Evolutionary conservation across 1,140 invertebrate genomes (phyloP).

Genomic region (Drosophila burlai): DNA sequence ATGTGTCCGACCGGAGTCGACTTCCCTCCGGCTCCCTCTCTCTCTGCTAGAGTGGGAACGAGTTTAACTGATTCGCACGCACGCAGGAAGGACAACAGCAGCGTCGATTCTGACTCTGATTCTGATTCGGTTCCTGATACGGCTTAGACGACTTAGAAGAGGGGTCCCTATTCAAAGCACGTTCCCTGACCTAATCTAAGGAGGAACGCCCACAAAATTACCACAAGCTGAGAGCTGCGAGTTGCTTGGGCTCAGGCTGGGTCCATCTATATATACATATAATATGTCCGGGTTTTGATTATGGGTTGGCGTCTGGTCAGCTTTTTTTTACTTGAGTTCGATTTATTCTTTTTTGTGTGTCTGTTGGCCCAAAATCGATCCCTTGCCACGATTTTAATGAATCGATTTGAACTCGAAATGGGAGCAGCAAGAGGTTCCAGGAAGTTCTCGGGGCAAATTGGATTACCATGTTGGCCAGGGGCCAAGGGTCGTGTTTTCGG

Average conservation of each 20-base stretch:
- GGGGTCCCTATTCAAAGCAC: slow-evolving; percentile 75
- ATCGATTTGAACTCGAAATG: slow-evolving; percentile 75
- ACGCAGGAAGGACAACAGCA: slow-evolving; percentile 55
- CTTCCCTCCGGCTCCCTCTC: background rate
- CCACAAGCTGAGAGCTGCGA: slow-evolving; percentile 77
- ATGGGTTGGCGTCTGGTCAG: slow-evolving; percentile 53
- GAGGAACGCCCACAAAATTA: slow-evolving; percentile 85
- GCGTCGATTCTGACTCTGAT: slow-evolving; percentile 43
- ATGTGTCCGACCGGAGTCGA: slow-evolving; percentile 32
- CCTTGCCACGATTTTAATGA: slow-evolving; percentile 70
- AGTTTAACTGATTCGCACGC: slow-evolving; percentile 77
- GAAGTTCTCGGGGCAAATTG: slow-evolving; percentile 67
- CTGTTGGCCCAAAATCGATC: slow-evolving; percentile 59
- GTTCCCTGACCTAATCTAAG: slow-evolving; percentile 84
- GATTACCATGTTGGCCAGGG: slow-evolving; percentile 68
- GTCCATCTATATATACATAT: slow-evolving; percentile 1
- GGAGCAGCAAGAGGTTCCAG: slow-evolving; percentile 62
- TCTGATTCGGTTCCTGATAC: slow-evolving; percentile 44
- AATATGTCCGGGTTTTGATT: slow-evolving; percentile 39
- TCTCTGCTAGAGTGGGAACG: background rate
- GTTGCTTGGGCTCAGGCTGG: slow-evolving; percentile 35
- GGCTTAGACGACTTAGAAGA: slow-evolving; percentile 71
- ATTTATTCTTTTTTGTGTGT: slow-evolving; percentile 35
- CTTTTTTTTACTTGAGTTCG: slow-evolving; percentile 31
- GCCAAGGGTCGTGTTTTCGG: slow-evolving; percentile 23